A percentile compares a stretch with the other conserved stretches of the same genome.
These are phyloP conservation scores for Macrophya alboannulata DNA, from an alignment of 2,888 invertebrate species.

Conservation along the genomic window DNA sequence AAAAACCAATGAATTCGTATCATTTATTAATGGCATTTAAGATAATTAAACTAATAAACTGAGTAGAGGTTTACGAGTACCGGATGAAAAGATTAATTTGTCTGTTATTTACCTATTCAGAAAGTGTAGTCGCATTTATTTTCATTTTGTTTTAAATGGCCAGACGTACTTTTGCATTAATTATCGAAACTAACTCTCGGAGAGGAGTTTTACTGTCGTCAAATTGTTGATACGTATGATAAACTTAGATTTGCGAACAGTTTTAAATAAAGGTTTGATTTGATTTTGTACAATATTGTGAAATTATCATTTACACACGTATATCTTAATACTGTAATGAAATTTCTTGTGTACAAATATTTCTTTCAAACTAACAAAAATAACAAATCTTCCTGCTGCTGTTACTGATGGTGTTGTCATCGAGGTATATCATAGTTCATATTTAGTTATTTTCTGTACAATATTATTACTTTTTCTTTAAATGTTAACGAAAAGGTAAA, in stretches of 20 bases:
- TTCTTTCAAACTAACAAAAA: neutral
- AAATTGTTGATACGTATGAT: slow-evolving; percentile 1
- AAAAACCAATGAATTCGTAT: slow-evolving; percentile 40
- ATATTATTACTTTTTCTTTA: slow-evolving; percentile 48
- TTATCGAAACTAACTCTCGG: neutral
- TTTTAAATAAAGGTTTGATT: slow-evolving; percentile 3
- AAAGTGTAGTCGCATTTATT: slow-evolving; percentile 9
- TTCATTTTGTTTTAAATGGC: slow-evolving; percentile 3
- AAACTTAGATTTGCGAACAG: neutral
- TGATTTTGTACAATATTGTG: slow-evolving; percentile 38
- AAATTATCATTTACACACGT: neutral
- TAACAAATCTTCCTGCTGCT: slow-evolving; percentile 16
- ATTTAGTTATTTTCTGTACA: slow-evolving; percentile 41
- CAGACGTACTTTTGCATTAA: slow-evolving; percentile 16
- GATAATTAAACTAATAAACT: neutral
- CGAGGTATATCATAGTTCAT: slow-evolving; percentile 43
- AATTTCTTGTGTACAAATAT: slow-evolving; percentile 51
- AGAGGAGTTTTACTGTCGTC: neutral
- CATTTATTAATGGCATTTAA: slow-evolving; percentile 41
- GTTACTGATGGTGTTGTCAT: neutral
- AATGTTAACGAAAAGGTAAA: slow-evolving; percentile 45
- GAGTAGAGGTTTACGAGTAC: slow-evolving; percentile 26
- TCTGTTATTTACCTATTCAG: neutral
- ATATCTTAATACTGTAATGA: slow-evolving; percentile 17
- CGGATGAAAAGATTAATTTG: slow-evolving; percentile 4